Evolutionary conservation across 2,888 invertebrate species (phyloP).

Genomic region (Pollenia amentaria): DNA sequence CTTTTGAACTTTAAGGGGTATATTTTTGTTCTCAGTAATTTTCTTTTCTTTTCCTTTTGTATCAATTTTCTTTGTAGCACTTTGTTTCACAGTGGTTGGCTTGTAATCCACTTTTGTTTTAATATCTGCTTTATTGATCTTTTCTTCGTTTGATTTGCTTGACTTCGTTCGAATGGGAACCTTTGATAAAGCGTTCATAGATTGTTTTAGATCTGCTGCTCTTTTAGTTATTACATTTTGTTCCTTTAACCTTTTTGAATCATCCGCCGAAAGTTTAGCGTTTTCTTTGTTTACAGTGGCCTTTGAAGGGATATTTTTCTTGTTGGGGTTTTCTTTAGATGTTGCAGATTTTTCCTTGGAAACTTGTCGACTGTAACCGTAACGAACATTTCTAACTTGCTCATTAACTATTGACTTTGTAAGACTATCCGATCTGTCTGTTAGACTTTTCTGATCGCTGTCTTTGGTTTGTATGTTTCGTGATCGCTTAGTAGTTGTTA

Average conservation of each 20-base stretch:
- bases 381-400: slow-evolving; percentile 10
- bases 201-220: slow-evolving; percentile 11
- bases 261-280: background rate
- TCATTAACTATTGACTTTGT: slow-evolving; percentile 18
- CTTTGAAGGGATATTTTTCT: slow-evolving; percentile 34
- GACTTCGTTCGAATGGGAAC: slow-evolving; percentile 77
- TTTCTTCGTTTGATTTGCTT: slow-evolving; percentile 73
- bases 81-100: slow-evolving; percentile 73
- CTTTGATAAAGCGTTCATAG: slow-evolving; percentile 72
- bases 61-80: slow-evolving; percentile 46
- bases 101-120: slow-evolving; percentile 79
- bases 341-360: slow-evolving; percentile 76
- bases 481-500: background rate
- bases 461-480: background rate
- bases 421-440: slow-evolving; percentile 76
- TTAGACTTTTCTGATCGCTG: background rate
- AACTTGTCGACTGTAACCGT: slow-evolving; percentile 75
- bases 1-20: slow-evolving; percentile 78
- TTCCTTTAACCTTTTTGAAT: slow-evolving; percentile 31
- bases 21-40: slow-evolving; percentile 38
- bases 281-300: slow-evolving; percentile 59
- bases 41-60: slow-evolving; percentile 28
- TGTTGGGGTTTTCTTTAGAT: slow-evolving; percentile 11
- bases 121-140: slow-evolving; percentile 64
- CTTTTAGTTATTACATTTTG: background rate